Evolutionary conservation across 2,113 vertebrate genomes (phyloP).

Genomic region (Myotis brandtii): DNA sequence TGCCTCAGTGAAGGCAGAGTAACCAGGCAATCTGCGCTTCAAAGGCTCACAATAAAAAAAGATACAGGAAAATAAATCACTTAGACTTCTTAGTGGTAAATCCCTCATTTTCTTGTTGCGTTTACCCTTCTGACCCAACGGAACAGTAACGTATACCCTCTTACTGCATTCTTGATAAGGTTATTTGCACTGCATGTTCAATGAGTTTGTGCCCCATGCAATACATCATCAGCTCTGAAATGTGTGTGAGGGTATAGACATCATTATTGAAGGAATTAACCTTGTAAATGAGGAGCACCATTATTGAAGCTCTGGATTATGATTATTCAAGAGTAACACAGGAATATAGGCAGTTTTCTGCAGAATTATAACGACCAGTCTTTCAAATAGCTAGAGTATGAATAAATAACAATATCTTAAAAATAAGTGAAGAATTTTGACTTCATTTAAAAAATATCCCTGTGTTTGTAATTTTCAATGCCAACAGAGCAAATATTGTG

Average conservation of each 20-base stretch:
- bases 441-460: conserved; percentile 38
- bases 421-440: conserved; percentile 54
- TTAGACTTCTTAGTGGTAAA: conserved; percentile 60
- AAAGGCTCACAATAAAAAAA: conserved; percentile 57
- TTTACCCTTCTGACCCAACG: conserved; percentile 70
- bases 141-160: conserved; percentile 57
- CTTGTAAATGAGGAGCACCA: conserved; percentile 72
- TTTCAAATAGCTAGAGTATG: conserved; percentile 61
- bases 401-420: conserved; percentile 64
- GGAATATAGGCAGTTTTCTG: conserved; percentile 57
- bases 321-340: conserved; percentile 58
- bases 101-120: conserved; percentile 70
- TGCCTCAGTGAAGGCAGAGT: background rate
- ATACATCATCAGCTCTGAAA: conserved; percentile 60
- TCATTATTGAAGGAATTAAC: conserved; percentile 69
- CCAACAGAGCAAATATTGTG: conserved; percentile 8
- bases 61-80: conserved; percentile 58
- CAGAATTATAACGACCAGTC: conserved; percentile 53
- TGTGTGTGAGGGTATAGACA: conserved; percentile 20
- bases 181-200: conserved; percentile 63
- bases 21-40: background rate
- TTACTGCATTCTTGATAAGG: conserved; percentile 61
- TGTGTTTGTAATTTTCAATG: conserved; percentile 19
- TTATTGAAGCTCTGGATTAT: conserved; percentile 58
- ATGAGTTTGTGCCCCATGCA: conserved; percentile 58